Evolutionary conservation across 2,113 vertebrate species (phyloP).

Genomic region (Emydocephalus ijimae): DNA sequence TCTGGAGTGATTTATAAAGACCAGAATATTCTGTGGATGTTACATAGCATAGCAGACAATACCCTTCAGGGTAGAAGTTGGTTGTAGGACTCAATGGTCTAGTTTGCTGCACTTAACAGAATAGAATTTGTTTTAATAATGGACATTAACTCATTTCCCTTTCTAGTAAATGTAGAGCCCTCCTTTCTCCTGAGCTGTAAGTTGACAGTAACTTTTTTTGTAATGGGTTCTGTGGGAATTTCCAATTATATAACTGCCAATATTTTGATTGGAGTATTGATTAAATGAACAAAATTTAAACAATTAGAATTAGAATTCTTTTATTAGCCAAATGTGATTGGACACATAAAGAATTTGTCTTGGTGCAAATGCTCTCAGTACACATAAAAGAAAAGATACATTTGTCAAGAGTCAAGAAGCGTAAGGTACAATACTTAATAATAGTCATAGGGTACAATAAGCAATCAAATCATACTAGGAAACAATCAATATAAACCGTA

Average conservation of each 20-base stretch:
- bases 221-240: background rate
- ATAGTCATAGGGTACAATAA: too few species aligned
- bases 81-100: background rate
- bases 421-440: too few species aligned
- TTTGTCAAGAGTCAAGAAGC: too few species aligned
- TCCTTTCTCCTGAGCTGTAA: background rate
- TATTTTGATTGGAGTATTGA: background rate
- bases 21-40: background rate
- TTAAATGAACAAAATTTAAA: conserved; percentile 27
- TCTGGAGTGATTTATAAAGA: background rate
- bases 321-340: too few species aligned
- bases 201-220: accelerated
- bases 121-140: background rate
- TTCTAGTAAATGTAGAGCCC: background rate
- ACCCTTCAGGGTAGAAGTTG: background rate
- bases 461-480: too few species aligned
- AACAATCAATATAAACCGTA: too few species aligned
- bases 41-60: background rate
- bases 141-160: background rate
- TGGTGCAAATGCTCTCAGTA: too few species aligned
- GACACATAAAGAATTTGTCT: too few species aligned
- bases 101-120: background rate
- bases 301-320: background rate
- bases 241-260: background rate
- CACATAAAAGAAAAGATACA: too few species aligned